Base-by-base conservation (phyloP, 1,140 invertebrate species). In the Cardiocondyla obscurior region DNA sequence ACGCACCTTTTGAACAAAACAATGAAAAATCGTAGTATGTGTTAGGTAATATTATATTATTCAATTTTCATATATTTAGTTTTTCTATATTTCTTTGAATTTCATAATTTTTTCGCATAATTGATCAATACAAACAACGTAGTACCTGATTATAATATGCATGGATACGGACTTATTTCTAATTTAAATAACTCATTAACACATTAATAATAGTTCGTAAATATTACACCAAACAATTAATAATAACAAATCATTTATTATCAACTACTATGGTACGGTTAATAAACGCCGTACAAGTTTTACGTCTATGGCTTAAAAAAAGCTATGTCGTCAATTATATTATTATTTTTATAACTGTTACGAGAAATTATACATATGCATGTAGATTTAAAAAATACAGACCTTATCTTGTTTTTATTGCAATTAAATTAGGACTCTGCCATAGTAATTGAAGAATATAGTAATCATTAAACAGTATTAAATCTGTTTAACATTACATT, bases 111-210 rank as follows among this genome's bases (percentile, higher is more conserved):
- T 3, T 62, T 77, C 33, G 25, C 12, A 53, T 49, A 36, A 42
- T 60, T 22, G 8, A 58, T 53, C n/a, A 53, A 67, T 79, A 79
- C 60, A 77, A 79, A 79, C 36, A 79, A 79, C 36, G 16, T 79
- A 79, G 74, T 79, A 79, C 74, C 74, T 79, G 74, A 79, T 67
- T 79, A 79, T 6, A 69, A 55, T 79, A 36, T 62, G 25, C 51
- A 79, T 30, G n/a, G 5, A 33, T 77, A 39, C 3, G 16, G 62
- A 53, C 12, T 69, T 79, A 53, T 69, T 55, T 25, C 39, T 79
- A 79, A 79, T 49, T 79, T 53, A 79, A 39, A 77, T 65, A 51
- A 69, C 14, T 53, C 62, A 14, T 12, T 74, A 76, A 64, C 72
- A 76, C 62, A 53, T 67, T 39, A 53, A 79, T n/a, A n/a, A n/a